Conservation (phyloP, 2,888 invertebrate genomes). For the Hemithea aestivaria region DNA sequence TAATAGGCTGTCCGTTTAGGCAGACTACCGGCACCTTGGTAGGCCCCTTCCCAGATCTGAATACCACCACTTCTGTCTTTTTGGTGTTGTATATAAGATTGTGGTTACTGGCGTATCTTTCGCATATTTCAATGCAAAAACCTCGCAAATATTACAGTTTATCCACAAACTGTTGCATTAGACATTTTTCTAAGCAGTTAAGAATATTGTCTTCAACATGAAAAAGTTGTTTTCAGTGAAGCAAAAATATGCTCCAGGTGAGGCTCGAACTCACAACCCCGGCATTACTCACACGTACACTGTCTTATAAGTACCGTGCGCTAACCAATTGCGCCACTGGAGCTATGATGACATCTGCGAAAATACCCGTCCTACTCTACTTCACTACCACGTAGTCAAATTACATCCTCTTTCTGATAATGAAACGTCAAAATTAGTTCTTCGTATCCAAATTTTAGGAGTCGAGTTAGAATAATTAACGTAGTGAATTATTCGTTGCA, state of each 20-base stretch:
- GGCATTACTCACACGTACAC: constrained; percentile 97
- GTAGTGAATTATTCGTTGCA: constrained; percentile 2
- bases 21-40: too few species aligned
- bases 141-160: too few species aligned
- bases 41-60: too few species aligned
- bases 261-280: constrained; percentile 99
- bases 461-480: constrained; percentile 5
- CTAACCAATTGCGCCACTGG: constrained; percentile 99
- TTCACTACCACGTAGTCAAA: constrained; percentile 42
- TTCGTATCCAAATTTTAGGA: constrained; percentile 24
- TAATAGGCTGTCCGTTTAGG: too few species aligned
- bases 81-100: too few species aligned
- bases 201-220: too few species aligned
- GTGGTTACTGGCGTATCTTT: too few species aligned
- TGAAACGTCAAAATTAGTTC: constrained; percentile 43
- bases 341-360: constrained; percentile 73
- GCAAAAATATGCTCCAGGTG: constrained; percentile 93
- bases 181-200: too few species aligned
- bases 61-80: too few species aligned
- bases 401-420: constrained; percentile 50
- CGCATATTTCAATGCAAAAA: constrained; percentile 1
- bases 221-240: too few species aligned
- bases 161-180: too few species aligned
- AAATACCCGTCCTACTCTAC: constrained; percentile 41
- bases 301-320: constrained; percentile 99